Conservation (phyloP, 2,888 invertebrate genomes). For the Scelioninae gen. 1 region DNA sequence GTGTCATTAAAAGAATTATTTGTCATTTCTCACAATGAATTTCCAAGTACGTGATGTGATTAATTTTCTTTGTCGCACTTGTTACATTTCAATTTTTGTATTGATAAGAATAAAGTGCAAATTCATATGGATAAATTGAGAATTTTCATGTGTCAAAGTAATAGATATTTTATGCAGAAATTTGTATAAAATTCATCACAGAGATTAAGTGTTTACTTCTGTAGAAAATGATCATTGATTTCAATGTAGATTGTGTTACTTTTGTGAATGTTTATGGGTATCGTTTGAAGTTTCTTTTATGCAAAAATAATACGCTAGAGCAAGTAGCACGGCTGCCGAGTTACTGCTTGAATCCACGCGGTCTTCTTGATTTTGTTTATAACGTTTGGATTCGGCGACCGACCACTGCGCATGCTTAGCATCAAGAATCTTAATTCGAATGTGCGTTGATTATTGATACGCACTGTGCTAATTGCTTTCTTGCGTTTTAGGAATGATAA, state of each 20-base stretch:
- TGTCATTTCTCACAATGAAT: neutral
- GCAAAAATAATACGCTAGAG: constrained; percentile 38
- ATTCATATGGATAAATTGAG: neutral
- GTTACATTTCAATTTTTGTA: neutral
- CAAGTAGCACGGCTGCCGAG: constrained; percentile 75
- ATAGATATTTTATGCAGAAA: too few species aligned
- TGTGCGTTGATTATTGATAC: constrained; percentile 61
- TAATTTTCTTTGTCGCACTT: neutral
- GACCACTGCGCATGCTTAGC: constrained; percentile 72
- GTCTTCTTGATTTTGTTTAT: constrained; percentile 80
- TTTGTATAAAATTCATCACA: too few species aligned
- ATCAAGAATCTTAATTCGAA: constrained; percentile 54
- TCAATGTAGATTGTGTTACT: too few species aligned
- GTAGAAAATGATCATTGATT: too few species aligned
- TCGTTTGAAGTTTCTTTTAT: too few species aligned
- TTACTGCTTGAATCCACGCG: constrained; percentile 81
- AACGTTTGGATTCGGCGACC: constrained; percentile 45
- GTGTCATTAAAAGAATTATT: neutral
- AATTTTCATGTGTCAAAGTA: too few species aligned
- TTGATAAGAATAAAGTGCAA: neutral
- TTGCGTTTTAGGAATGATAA: constrained; percentile 3
- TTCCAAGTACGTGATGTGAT: neutral
- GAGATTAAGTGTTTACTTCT: too few species aligned
- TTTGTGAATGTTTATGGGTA: too few species aligned
- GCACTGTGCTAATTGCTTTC: constrained; percentile 33